These are phyloP conservation scores for Heliornis fulica DNA, from an alignment of 2,113 vertebrate species.

Conservation along the genomic window DNA sequence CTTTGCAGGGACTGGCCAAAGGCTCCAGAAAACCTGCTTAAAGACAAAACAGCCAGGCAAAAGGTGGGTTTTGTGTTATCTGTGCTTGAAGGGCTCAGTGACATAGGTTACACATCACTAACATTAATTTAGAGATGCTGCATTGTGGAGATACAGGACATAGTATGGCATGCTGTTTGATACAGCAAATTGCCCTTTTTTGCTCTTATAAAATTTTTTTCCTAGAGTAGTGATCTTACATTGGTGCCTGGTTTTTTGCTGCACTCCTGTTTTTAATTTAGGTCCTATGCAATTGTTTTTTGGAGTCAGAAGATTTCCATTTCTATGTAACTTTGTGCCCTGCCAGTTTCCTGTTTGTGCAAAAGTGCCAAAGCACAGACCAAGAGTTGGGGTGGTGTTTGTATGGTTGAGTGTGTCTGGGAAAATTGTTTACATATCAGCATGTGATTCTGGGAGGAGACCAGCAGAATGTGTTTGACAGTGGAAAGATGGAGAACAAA, in stretches of 20 bases:
- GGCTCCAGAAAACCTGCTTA: not conserved
- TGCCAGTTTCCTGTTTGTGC: not conserved
- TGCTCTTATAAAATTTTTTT: not conserved
- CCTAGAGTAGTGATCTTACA: not conserved
- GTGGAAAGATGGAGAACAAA: not conserved
- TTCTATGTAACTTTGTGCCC: not conserved
- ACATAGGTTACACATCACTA: not conserved
- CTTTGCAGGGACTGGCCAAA: not conserved
- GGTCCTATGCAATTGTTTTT: not conserved
- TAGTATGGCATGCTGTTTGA: not conserved
- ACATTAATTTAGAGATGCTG: not conserved
- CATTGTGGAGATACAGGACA: accelerated
- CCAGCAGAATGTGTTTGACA: not conserved
- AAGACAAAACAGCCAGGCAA: not conserved
- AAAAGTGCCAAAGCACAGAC: not conserved
- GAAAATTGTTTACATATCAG: slow-evolving; percentile 5
- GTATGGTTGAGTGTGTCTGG: not conserved
- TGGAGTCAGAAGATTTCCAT: not conserved
- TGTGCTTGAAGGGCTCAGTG: not conserved
- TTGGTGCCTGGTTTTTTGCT: not conserved
- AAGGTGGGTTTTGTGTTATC: not conserved
- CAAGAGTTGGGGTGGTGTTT: not conserved
- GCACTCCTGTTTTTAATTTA: not conserved
- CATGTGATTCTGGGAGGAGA: not conserved
- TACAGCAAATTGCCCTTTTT: not conserved